These are phyloP conservation scores for Eretmodus cyanostictus DNA, from an alignment of 2,113 vertebrate genomes.

Conservation along the genomic window DNA sequence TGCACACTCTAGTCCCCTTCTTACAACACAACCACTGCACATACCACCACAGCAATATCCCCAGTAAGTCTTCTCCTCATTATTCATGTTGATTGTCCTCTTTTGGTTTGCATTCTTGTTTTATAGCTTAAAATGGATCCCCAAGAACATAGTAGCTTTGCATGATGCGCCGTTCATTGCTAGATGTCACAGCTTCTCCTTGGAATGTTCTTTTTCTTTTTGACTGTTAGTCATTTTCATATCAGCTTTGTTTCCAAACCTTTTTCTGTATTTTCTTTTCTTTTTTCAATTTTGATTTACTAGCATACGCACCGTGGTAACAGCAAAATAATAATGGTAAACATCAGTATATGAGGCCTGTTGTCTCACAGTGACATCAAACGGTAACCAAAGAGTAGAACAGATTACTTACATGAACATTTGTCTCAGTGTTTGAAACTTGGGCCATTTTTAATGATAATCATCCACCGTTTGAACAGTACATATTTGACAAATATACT, in stretches of 20 bases:
- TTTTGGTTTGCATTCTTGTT: not conserved
- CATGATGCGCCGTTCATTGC: not conserved
- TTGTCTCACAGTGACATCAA: not conserved
- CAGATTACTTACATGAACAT: not conserved
- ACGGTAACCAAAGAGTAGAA: not conserved
- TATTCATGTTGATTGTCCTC: not conserved
- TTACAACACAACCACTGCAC: slow-evolving; percentile 99
- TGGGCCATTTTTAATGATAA: not conserved
- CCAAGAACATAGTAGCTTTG: not conserved
- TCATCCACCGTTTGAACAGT: not conserved
- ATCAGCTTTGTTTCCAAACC: not conserved
- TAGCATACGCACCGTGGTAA: not conserved
- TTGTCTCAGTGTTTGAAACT: not conserved
- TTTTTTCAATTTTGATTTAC: not conserved
- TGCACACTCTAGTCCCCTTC: slow-evolving; percentile 98
- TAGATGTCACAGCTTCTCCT: not conserved
- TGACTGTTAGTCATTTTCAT: not conserved
- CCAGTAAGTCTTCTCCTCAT: slow-evolving; percentile 71
- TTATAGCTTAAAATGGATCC: not conserved
- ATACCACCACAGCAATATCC: slow-evolving; percentile 99
- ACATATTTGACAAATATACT: not conserved
- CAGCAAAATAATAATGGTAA: not conserved
- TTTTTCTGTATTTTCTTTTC: not conserved
- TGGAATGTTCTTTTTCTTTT: not conserved
- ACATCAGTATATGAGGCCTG: not conserved